Evolutionary conservation across 2,113 vertebrate species (phyloP), one percentile per base, ranked within the genome.

Genomic region (Epinephelus lanceolatus): DNA sequence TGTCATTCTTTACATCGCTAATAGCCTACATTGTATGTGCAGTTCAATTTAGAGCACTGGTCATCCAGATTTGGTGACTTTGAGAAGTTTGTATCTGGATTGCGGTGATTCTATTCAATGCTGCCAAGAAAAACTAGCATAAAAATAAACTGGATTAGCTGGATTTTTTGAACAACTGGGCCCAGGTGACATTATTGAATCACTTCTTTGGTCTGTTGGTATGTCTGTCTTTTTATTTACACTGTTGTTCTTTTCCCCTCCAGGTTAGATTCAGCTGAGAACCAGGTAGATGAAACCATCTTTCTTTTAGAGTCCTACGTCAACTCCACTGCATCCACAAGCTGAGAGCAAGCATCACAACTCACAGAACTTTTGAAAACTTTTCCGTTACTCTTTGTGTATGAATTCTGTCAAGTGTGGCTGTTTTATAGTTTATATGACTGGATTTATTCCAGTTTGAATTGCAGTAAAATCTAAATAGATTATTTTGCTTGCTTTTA

Each of bases 221-320:
- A 13, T 27, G 25, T 27, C 25, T 27, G 1, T 27, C 25, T 67
- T 72, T 7, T 2, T 15, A 4, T 27, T 66, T 33, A 42, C 12
- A 55, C 8, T 45, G 0, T 67, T 65, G 18, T 80, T 71, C 7
- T 57, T 72, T 76, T 37, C 59, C 40, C 51, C 47, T 77, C 21
- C 92, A 99, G 98, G 95, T 89, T 98, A 60, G 98, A 99, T 65
- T 97, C 97, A 69, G 97, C 97, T 42, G 98, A 98, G 88, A 98
- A 96, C 89, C 97, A 98, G 79, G 97, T 98, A 17, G 97, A 98
- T 30, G 98, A 99, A 92, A 97, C 96, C 71, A 96, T 98, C 78
- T 98, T 99, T 76, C 94, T 98, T 15, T 86, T 99, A 52, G 96
- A 98, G 76, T 97, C 97, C 0, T 98, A 98, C 89, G 80, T 98